phyloP scores from a whole-genome alignment of 2,888 invertebrate species.

The Melipona beecheii region DNA sequence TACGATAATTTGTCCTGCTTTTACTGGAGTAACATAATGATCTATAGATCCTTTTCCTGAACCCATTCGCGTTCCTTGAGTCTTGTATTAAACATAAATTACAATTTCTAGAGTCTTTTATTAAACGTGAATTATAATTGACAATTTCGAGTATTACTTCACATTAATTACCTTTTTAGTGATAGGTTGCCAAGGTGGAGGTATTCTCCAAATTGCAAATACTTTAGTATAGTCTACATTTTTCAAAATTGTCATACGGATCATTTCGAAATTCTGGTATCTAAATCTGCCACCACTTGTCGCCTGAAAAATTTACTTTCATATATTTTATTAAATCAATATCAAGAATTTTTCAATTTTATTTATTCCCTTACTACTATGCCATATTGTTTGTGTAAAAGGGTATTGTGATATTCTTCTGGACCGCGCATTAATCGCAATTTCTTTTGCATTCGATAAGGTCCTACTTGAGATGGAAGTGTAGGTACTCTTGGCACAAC shows the following conservation, averaged over 20 bases:
- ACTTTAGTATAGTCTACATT: conserved; percentile 92
- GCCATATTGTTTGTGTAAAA: conserved; percentile 96
- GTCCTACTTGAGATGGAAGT: conserved; percentile 87
- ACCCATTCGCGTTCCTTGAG: conserved; percentile 96
- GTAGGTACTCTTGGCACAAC: conserved; percentile 90
- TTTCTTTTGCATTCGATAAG: conserved; percentile 94
- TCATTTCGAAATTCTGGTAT: conserved; percentile 94
- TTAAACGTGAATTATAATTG: conserved; percentile 18
- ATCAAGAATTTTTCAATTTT: not conserved
- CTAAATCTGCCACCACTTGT: conserved; percentile 92
- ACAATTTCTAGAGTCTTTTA: conserved; percentile 69
- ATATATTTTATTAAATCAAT: not conserved
- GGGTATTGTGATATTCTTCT: conserved; percentile 92
- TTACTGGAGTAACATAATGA: conserved; percentile 97
- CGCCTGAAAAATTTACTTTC: conserved; percentile 86
- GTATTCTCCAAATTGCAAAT: conserved; percentile 98
- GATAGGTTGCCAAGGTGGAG: conserved; percentile 97
- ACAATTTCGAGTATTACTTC: not conserved
- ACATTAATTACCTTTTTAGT: conserved; percentile 89
- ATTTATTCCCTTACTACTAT: conserved; percentile 89
- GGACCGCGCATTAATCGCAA: conserved; percentile 96
- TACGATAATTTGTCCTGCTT: conserved; percentile 94
- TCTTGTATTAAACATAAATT: conserved; percentile 82
- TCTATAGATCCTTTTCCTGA: conserved; percentile 98
- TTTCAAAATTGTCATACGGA: conserved; percentile 91